Evolutionary conservation across 1,140 invertebrate species (phyloP), one percentile per base, ranked within the genome.

Genomic region (Drosophila watanabei): DNA sequence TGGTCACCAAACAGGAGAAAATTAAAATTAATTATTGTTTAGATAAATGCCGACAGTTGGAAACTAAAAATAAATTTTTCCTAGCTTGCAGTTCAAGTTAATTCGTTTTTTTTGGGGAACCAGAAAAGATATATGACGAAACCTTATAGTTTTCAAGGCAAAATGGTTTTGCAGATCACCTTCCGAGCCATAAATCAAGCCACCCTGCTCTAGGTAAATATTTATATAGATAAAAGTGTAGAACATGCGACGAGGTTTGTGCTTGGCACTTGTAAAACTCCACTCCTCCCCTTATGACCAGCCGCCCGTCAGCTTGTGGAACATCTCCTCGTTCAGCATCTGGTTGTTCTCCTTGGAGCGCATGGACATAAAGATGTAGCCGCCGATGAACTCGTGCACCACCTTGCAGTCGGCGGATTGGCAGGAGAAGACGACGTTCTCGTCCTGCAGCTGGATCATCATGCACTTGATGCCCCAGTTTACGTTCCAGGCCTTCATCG

Each of bases 391-490:
- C 94, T 99, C 99, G 93, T 99, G 99, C 13, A 99, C 96, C 1
- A 99, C 98, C 95, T 99, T 99, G 91, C 98, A 99, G 93, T 99
- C 98, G 1, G 98, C 98, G 9, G 98, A 98, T 39, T 98, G 95
- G 70, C 98, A 98, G 45, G 97, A 97, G 94, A 99, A 99, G 63
- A 98, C 96, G 10, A 99, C 96, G 83, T 97, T 98, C 82, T 97
- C 98, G 66, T 99, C 97, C 91, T 99, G 98, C 92, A 99, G 99
- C 93, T 99, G 98, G 4, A 99, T 97, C 96, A 98, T 98, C 96
- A 99, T 98, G 92, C 99, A 97, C 93, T 98, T 98, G 7, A 98
- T 97, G 93, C 99, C 98, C 99, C 99, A 99, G 93, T 99, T 99
- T 2, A 99, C 98, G 93, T 99, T 99, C 99, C 99, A 99, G 10